Base-by-base conservation (phyloP, 1,140 invertebrate species). In the Drosophila auraria region DNA sequence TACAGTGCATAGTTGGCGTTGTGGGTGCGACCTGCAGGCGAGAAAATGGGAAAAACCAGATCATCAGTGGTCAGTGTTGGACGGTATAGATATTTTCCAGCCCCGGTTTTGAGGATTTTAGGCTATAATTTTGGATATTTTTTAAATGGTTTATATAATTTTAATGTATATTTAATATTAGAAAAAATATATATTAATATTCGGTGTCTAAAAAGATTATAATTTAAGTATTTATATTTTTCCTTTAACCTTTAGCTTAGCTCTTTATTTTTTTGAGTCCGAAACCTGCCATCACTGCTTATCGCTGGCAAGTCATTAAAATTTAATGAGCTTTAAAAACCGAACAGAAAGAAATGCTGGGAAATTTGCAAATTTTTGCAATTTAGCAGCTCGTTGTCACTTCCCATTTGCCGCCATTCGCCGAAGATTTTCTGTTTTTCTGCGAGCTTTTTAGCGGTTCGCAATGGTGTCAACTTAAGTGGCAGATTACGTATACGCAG, bases 1-100 rank as follows among this genome's bases (percentile, higher is more conserved):
- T 97, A 98, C 62, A 98, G 94, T 11, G 95, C 94, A 94, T 96
- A 97, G 20, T 95, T 95, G 70, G 95, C 94, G 91, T 97, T 96
- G 93, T 99, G 97, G 27, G 97, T 97, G 80, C 97, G 95, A 87
- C 98, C 98, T 98, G 75, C 27, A 33, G 44, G 74, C 27, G 62
- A 38, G 40, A 44, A 27, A 12, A 65, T 66, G 17, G 54, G 7
- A 38, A 45, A 45, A 40, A 63, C 36, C 58, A 60, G 50, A 71
- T 25, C 23, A 50, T 57, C n/a, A 64, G 54, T 47, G 54, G 54
- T 57, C 36, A 57, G 54, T 57, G 54, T 0, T 40, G 54, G 20
- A 8, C 36, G 38, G 12, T 33, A 23, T 1, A 9, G 17, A 1
- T 38, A 38, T 20, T 54, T 54, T 33, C n/a, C 6, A 36, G 3